phyloP scores from a whole-genome alignment of 2,797 vertebrate genomes.

The Carcharodon carcharias region DNA sequence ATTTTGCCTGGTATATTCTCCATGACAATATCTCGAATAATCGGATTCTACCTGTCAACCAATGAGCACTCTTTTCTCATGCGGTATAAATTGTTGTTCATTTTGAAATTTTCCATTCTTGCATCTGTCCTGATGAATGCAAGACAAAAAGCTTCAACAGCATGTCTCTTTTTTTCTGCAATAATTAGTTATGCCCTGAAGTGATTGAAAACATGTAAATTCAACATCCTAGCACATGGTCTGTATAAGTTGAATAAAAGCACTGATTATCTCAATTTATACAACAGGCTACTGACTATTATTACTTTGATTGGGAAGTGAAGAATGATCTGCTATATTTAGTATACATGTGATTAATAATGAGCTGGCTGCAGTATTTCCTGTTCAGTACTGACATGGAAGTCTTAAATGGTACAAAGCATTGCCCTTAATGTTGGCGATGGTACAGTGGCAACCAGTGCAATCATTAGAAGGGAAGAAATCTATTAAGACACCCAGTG shows the following conservation, averaged over 20 bases:
- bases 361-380: background rate
- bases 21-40: no score
- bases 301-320: background rate
- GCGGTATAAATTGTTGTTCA: no score
- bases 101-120: no score
- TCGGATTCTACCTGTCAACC: no score
- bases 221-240: background rate
- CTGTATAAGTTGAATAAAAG: background rate
- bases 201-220: background rate
- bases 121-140: no score
- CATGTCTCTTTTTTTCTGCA: no score
- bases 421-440: no score
- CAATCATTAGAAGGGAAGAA: background rate
- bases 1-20: no score
- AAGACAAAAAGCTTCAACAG: no score
- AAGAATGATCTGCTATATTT: background rate
- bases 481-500: background rate
- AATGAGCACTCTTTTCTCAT: no score
- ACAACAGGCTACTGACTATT: background rate
- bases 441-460: background rate
- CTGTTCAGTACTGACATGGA: background rate
- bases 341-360: slow-evolving; percentile 11
- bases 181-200: background rate
- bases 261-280: background rate
- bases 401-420: background rate